These are phyloP conservation scores for Triplophysa tibetana DNA, from an alignment of 2,113 vertebrate genomes.

Conservation along the genomic window DNA sequence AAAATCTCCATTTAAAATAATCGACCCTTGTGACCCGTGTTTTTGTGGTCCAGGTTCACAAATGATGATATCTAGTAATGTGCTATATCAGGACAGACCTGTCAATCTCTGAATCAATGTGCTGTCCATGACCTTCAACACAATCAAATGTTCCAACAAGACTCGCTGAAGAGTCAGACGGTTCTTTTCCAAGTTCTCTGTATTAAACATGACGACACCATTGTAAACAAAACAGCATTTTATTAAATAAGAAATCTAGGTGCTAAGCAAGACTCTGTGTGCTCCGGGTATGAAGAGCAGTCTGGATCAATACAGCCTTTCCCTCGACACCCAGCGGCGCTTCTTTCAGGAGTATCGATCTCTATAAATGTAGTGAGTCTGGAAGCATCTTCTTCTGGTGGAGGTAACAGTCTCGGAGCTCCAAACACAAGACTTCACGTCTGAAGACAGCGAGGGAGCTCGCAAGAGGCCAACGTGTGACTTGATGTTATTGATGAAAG, in stretches of 20 bases:
- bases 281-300: slow-evolving; percentile 62
- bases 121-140: too few relatives aligned
- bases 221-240: not conserved
- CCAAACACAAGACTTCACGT: slow-evolving; percentile 51
- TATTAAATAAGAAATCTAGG: not conserved
- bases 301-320: slow-evolving; percentile 61
- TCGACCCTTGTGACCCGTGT: too few relatives aligned
- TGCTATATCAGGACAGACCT: too few relatives aligned
- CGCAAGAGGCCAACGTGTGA: slow-evolving; percentile 72
- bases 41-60: too few relatives aligned
- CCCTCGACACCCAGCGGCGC: slow-evolving; percentile 63
- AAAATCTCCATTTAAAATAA: too few relatives aligned
- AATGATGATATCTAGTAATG: too few relatives aligned
- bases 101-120: too few relatives aligned
- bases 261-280: slow-evolving; percentile 33
- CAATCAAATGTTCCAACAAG: too few relatives aligned
- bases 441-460: slow-evolving; percentile 57
- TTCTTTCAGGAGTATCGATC: slow-evolving; percentile 69
- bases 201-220: not conserved
- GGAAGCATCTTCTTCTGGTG: slow-evolving; percentile 58
- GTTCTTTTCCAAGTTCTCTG: not conserved
- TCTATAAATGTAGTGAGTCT: slow-evolving; percentile 70
- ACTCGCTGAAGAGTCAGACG: too few relatives aligned
- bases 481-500: slow-evolving; percentile 80
- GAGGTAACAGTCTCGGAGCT: slow-evolving; percentile 51